Base-by-base conservation (phyloP, 2,113 vertebrate genomes). In the Plecturocebus donacophilus region DNA sequence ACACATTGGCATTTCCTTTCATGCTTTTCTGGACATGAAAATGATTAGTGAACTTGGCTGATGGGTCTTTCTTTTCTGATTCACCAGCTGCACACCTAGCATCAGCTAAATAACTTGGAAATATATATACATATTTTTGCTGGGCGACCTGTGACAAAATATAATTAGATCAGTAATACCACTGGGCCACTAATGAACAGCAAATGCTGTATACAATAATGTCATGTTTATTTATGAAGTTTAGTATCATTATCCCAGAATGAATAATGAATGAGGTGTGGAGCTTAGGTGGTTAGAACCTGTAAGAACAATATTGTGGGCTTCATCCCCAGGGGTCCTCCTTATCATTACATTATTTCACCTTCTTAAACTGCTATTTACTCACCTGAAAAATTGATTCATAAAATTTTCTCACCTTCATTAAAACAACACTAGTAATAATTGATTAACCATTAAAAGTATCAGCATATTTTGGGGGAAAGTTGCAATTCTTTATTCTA, bases 141-240 rank as follows among this genome's bases (percentile, higher is more conserved):
- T 81, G 19, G 32, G 20, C 30, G 92, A 79, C 7, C 23, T 35
- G 38, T 77, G 40, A 70, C 12, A 73, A 47, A 71, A 1, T 77
- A 23, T 38, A 91, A 87, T 83, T 77, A 42, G 27, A 77, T 64
- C 8, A 91, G 11, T 82, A 75, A 87, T 20, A 68, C 40, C 27
- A 68, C 30, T 83, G 38, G 38, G 40, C 68, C 84, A 90, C 86
- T 95, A 87, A 95, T 94, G 76, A 25, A 79, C 86, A 87, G 54
- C 35, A 73, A 92, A 61, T 84, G 2, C 4, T 40, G 6, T 52
- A 52, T 25, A 70, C 25, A 52, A 77, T 61, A 79, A 0, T 79
- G 23, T 66, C 5, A 16, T 86, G 21, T 49, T 92, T 61, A 61
- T 45, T 12, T 87, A 27, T 75, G 49, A 94, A 68, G 8, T 17